These are phyloP conservation scores for Metopia argyrocephala DNA, from an alignment of 2,888 invertebrate genomes.

Conservation along the genomic window DNA sequence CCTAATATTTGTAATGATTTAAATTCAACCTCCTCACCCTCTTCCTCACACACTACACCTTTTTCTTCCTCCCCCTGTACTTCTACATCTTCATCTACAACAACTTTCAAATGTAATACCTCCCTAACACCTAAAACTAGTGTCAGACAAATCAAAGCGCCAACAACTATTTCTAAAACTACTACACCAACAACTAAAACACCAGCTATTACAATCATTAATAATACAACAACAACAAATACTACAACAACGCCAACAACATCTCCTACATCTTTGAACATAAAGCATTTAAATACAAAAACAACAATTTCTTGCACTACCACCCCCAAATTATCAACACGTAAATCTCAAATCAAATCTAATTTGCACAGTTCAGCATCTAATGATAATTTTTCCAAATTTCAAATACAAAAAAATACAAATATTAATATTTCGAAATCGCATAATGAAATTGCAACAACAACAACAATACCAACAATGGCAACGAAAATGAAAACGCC, in stretches of 20 bases:
- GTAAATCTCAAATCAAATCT: conserved; percentile 36
- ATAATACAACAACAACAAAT: conserved; percentile 29
- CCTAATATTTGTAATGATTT: conserved; percentile 61
- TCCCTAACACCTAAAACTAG: conserved; percentile 64
- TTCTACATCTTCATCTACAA: conserved; percentile 65
- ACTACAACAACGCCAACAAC: conserved; percentile 30
- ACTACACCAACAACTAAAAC: conserved; percentile 57
- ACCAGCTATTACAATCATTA: conserved; percentile 1
- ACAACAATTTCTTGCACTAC: conserved; percentile 44
- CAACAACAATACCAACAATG: conserved; percentile 13
- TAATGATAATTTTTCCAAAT: conserved; percentile 58
- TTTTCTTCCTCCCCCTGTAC: conserved; percentile 56
- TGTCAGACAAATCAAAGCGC: conserved; percentile 66
- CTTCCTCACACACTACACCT: conserved; percentile 41
- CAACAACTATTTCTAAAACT: conserved; percentile 26
- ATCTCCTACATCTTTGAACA: conserved; percentile 39
- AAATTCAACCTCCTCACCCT: conserved; percentile 47
- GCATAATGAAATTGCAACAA: conserved; percentile 54
- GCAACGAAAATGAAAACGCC: not conserved
- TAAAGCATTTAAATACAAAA: conserved; percentile 30
- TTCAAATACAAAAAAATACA: conserved; percentile 45
- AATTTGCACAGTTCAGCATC: conserved; percentile 52
- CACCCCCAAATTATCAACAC: conserved; percentile 47
- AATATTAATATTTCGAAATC: conserved; percentile 53
- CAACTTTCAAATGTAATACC: conserved; percentile 64